Base-by-base conservation (phyloP, 2,888 invertebrate species). In the Apamea epomidion region DNA sequence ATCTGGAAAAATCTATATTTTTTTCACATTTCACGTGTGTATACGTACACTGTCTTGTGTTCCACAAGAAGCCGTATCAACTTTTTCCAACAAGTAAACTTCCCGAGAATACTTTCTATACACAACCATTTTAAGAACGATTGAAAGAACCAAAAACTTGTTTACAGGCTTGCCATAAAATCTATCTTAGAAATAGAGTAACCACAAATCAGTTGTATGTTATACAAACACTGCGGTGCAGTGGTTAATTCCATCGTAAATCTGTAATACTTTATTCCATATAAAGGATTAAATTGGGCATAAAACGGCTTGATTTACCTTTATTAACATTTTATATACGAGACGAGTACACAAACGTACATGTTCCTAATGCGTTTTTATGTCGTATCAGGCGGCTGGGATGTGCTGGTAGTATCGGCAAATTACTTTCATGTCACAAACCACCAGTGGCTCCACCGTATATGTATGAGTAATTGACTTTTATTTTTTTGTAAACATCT, bases 391-490 rank as follows among this genome's bases (percentile, higher is more conserved):
- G 78, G 42, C 78, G 68, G 68, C 18, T 54, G 37, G 78, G 45
- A 62, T 67, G 65, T 69, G 58, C 54, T 58, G 45, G 83, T 87
- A 90, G 87, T 89, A 90, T 88, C 81, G 78, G 81, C 87, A 89
- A 91, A 91, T 90, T 88, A 89, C 87, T 86, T 89, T 86, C 83
- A 86, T 80, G 86, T 89, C 85, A 86, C 86, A 86, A 89, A 80
- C 83, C 74, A 69, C 48, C 54, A 48, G 58, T 74, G 74, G 67
- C 80, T 69, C 48, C 65, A 25, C 25, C 37, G 14, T 79, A 25
- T 73, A 62, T 42, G 75, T 73, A 62, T 42, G 75, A 77, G 60
- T 80, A 77, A 81, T 71, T 60, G 60, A 85, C 45, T 73, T 69
- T 60, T 48, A 29, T 73, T 62, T 65, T 48, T 76, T 72, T 76